phyloP scores from a whole-genome alignment of 1,140 invertebrate genomes.

The Zophobas atratus region DNA sequence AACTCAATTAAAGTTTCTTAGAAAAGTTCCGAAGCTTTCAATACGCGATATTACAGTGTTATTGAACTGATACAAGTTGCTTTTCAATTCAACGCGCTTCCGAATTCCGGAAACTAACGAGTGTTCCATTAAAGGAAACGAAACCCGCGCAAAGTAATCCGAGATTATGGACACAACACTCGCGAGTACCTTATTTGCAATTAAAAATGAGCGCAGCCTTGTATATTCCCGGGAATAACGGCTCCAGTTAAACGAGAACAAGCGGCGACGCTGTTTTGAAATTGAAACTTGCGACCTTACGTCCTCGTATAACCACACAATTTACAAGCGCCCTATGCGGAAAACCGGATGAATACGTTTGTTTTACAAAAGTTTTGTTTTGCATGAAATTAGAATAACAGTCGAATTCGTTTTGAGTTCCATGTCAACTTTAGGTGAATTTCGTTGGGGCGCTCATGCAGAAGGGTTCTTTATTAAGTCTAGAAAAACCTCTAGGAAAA shows the following conservation, averaged over 20 bases:
- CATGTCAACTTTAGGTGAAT: background rate
- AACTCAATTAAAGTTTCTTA: no score
- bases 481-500: background rate
- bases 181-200: slow-evolving; percentile 7
- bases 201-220: slow-evolving; percentile 17
- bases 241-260: background rate
- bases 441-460: slow-evolving; percentile 2
- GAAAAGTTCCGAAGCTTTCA: no score
- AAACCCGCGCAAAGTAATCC: no score
- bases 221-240: background rate
- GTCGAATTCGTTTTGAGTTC: slow-evolving; percentile 11
- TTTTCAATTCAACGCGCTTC: no score
- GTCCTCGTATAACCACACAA: slow-evolving; percentile 28
- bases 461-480: slow-evolving; percentile 17
- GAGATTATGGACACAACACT: background rate
- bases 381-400: slow-evolving; percentile 41
- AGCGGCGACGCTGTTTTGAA: background rate
- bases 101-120: no score
- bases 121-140: no score
- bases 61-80: no score
- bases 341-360: slow-evolving; percentile 38
- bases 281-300: slow-evolving; percentile 18
- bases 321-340: slow-evolving; percentile 36
- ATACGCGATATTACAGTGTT: no score
- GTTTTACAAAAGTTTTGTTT: slow-evolving; percentile 38